Evolutionary conservation across 2,113 vertebrate species (phyloP).

Genomic region (Eupsittula cactorum): DNA sequence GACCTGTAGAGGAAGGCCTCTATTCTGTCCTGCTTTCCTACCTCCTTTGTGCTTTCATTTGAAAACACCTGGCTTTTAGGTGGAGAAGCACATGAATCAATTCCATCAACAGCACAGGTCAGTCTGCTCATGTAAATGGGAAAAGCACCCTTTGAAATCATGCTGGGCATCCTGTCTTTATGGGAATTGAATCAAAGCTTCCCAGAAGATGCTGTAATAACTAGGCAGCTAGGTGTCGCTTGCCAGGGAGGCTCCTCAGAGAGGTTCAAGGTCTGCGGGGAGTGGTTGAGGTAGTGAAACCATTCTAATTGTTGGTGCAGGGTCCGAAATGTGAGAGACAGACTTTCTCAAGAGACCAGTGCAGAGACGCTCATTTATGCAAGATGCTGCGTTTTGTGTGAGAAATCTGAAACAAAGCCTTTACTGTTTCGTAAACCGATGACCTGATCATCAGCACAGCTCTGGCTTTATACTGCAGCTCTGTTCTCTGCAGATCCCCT

Average conservation of each 20-base stretch:
- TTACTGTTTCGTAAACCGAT: neutral
- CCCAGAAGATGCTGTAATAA: neutral
- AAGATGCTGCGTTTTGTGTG: neutral
- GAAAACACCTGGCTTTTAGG: neutral
- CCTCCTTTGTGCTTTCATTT: neutral
- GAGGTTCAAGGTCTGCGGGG: conserved; percentile 9
- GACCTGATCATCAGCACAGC: neutral
- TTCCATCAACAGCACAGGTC: neutral
- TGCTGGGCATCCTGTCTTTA: neutral
- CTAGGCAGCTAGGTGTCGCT: neutral
- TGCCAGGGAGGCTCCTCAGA: neutral
- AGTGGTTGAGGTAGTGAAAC: neutral
- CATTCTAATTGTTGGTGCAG: neutral
- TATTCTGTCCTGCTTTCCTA: neutral
- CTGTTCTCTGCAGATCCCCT: neutral
- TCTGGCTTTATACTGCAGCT: neutral
- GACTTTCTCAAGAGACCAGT: neutral
- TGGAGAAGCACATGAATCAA: rapidly evolving
- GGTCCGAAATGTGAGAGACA: neutral
- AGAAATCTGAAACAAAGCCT: neutral
- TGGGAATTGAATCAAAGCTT: neutral
- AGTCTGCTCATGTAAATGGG: rapidly evolving
- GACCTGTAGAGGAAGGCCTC: neutral
- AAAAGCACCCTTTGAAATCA: neutral
- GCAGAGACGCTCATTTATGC: neutral